Evolutionary conservation across 1,140 invertebrate species (phyloP), one percentile per base, ranked within the genome.

Genomic region (Panulirus ornatus): DNA sequence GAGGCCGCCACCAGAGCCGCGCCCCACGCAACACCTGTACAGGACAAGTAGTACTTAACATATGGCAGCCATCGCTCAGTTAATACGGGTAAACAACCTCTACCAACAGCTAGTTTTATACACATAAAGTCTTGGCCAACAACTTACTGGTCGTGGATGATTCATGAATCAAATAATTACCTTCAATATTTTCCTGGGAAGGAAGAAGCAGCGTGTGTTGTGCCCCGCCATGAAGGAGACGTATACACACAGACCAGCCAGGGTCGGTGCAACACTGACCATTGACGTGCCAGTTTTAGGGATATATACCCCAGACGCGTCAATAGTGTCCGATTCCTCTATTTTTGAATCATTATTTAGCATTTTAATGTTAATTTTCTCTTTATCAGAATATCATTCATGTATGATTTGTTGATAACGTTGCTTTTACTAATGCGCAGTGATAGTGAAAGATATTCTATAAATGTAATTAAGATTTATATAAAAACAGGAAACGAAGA

Each of bases 271-370:
- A 5, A 30, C n/a, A 66, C 58, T 66, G 58, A 22, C 58, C 11
- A 11, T 6, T 22, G 14, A 22, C 22, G 19, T 30, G 27, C n/a
- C n/a, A 66, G 8, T 22, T 27, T 27, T 27, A n/a, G 5, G 58
- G 22, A 3, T 66, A 66, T 66, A 66, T 66, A 66, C 58, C 58
- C 58, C 5, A 30, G 1, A 2, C n/a, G 6, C 16, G 58, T 30
- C n/a, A 66, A 66, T 27, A 66, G 58, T 66, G 58, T 66, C 58
- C 58, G 58, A 66, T 22, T 66, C 58, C 58, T 30, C 58, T 66
- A n/a, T 3, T 58, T 22, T 58, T n/a, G 58, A 66, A 66, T 22
- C n/a, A 66, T 30, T 3, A 8, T 8, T 8, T n/a, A 9, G 58
- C 27, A 66, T 27, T 6, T 66, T 66, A 5, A 66, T 3, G 22